phyloP scores from a whole-genome alignment of 2,113 vertebrate genomes.

The Sebastes schlegelii region DNA sequence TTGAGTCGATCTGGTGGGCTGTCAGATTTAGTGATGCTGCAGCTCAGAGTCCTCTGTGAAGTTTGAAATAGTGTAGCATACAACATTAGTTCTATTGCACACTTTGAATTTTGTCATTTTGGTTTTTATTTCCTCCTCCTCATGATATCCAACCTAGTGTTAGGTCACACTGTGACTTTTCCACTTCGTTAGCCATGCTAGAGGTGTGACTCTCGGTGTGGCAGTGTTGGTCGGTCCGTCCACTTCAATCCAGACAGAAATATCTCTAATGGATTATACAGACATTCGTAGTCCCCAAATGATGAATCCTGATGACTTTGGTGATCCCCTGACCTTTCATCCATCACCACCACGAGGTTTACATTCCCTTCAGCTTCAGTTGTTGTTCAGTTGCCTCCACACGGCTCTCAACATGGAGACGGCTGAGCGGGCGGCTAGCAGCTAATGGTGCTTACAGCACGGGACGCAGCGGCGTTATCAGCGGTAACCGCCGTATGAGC shows the following conservation, averaged over 20 bases:
- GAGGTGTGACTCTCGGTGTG: neutral
- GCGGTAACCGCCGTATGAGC: too few relatives aligned
- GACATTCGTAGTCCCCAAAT: neutral
- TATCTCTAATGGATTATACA: neutral
- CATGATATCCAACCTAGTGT: too few relatives aligned
- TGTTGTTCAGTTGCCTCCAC: neutral
- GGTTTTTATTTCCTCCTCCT: neutral
- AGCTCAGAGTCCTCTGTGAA: neutral
- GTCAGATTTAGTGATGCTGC: neutral
- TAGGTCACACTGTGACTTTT: neutral
- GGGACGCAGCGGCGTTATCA: too few relatives aligned
- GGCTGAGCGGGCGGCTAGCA: neutral
- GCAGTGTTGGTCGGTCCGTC: neutral
- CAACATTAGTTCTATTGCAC: neutral
- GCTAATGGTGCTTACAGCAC: neutral
- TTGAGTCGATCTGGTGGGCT: neutral
- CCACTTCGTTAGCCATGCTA: neutral
- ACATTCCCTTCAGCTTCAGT: neutral
- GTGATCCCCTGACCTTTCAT: neutral
- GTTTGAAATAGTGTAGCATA: neutral
- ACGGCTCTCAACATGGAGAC: neutral
- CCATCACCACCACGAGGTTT: neutral
- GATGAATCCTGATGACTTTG: neutral
- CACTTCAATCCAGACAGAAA: neutral
- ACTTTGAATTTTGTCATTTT: neutral